Evolutionary conservation across 2,888 invertebrate genomes (phyloP).

Genomic region (Eupeodes latifasciatus): DNA sequence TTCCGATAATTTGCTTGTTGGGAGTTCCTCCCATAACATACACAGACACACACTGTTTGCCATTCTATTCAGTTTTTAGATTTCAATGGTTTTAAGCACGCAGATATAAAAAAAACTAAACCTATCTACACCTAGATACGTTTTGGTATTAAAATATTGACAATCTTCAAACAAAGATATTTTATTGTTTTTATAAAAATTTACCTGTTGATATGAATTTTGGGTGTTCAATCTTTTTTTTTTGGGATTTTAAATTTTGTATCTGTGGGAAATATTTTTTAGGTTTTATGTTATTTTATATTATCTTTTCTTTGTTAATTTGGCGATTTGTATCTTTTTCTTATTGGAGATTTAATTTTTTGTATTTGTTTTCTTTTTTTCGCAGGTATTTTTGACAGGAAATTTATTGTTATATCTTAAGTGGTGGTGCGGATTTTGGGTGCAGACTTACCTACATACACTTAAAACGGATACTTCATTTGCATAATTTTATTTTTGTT

Average conservation of each 20-base stretch:
- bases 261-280: slow-evolving; percentile 64
- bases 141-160: slow-evolving; percentile 40
- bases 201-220: slow-evolving; percentile 66
- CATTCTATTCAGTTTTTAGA: background rate
- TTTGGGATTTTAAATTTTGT: slow-evolving; percentile 30
- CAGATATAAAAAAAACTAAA: background rate
- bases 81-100: slow-evolving; percentile 49
- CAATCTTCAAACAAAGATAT: slow-evolving; percentile 70
- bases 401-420: slow-evolving; percentile 72
- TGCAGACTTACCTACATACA: background rate
- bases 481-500: slow-evolving; percentile 57
- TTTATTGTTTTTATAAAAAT: slow-evolving; percentile 68
- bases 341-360: slow-evolving; percentile 44
- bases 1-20: slow-evolving; percentile 74
- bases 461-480: slow-evolving; percentile 32
- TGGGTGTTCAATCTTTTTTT: slow-evolving; percentile 10
- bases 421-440: slow-evolving; percentile 35
- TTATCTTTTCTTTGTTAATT: slow-evolving; percentile 34
- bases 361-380: slow-evolving; percentile 19
- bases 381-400: slow-evolving; percentile 23
- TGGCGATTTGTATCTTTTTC: slow-evolving; percentile 61
- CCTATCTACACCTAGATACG: slow-evolving; percentile 1
- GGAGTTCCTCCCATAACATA: slow-evolving; percentile 52
- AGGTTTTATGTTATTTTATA: slow-evolving; percentile 13
- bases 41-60: slow-evolving; percentile 27